Evolutionary conservation across 1,140 invertebrate species (phyloP).

Genomic region (Thrips palmi): DNA sequence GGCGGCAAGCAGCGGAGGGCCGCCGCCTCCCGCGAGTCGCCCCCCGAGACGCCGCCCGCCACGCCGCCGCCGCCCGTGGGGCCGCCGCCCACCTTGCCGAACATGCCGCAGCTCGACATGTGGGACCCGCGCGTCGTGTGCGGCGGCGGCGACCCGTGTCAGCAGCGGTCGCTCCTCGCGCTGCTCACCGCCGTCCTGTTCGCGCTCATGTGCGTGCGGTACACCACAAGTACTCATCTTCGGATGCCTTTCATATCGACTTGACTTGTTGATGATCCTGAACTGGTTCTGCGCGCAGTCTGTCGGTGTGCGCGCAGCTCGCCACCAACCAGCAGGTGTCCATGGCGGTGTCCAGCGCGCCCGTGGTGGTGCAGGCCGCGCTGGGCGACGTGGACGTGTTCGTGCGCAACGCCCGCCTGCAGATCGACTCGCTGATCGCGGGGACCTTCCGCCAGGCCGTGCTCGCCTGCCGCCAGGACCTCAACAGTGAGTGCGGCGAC

Average conservation of each 20-base stretch:
- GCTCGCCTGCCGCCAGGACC: conserved; percentile 34
- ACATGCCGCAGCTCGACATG: too few relatives aligned
- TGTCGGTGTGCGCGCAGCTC: too few relatives aligned
- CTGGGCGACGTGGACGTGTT: conserved; percentile 37
- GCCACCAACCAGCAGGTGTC: conserved; percentile 35
- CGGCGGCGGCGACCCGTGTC: too few relatives aligned
- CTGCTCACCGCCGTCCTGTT: background rate
- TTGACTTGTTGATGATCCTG: conserved; percentile 30
- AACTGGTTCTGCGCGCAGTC: too few relatives aligned
- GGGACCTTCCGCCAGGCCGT: conserved; percentile 35
- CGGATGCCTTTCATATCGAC: conserved; percentile 14
- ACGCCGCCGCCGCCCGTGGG: background rate
- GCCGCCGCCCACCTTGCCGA: too few relatives aligned
- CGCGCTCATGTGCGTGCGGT: conserved; percentile 7
- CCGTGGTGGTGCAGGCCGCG: conserved; percentile 29
- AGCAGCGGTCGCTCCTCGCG: too few relatives aligned
- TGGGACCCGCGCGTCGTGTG: too few relatives aligned
- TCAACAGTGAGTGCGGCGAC: conserved; percentile 32
- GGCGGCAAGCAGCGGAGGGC: conserved; percentile 13
- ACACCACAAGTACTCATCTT: conserved; percentile 1
- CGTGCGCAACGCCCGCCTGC: conserved; percentile 32
- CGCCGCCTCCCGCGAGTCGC: conserved; percentile 10
- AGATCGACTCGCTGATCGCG: conserved; percentile 36
- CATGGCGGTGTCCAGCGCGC: conserved; percentile 29
- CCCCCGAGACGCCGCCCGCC: conserved; percentile 1